These are phyloP conservation scores for Cyanoramphus novaezelandiae DNA, from an alignment of 2,113 vertebrate genomes.

Conservation along the genomic window DNA sequence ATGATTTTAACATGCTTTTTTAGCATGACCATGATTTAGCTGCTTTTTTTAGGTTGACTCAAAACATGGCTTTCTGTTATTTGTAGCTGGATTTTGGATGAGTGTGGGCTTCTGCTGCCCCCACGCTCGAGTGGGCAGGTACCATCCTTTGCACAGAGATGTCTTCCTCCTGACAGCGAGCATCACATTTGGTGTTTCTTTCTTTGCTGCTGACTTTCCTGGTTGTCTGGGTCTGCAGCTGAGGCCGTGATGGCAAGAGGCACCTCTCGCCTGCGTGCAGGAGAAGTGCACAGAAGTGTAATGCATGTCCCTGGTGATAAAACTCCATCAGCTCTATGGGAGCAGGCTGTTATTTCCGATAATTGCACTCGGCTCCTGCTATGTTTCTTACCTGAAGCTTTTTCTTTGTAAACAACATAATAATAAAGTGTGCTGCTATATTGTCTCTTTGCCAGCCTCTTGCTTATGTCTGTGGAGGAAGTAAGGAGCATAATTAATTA, in stretches of 20 bases:
- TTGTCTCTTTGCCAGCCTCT: neutral
- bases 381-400: neutral
- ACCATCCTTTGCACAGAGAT: neutral
- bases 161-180: neutral
- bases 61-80: neutral
- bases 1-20: neutral
- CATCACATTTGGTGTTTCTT: accelerated
- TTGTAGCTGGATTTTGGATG: neutral
- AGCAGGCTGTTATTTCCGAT: neutral
- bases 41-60: neutral
- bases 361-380: neutral
- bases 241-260: accelerated
- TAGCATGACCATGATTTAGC: neutral
- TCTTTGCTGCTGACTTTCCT: neutral
- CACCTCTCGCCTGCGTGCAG: accelerated
- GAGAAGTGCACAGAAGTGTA: neutral
- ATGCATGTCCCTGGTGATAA: accelerated
- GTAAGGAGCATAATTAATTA: neutral
- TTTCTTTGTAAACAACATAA: neutral
- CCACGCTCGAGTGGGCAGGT: accelerated
- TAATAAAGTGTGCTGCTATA: neutral
- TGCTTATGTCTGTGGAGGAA: neutral
- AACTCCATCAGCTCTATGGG: neutral
- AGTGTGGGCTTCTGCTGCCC: accelerated
- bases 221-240: no score